A percentile compares a stretch with the other conserved stretches of the same genome.
phyloP scores from a whole-genome alignment of 2,888 invertebrate genomes.

The Chrysina gloriosa region DNA sequence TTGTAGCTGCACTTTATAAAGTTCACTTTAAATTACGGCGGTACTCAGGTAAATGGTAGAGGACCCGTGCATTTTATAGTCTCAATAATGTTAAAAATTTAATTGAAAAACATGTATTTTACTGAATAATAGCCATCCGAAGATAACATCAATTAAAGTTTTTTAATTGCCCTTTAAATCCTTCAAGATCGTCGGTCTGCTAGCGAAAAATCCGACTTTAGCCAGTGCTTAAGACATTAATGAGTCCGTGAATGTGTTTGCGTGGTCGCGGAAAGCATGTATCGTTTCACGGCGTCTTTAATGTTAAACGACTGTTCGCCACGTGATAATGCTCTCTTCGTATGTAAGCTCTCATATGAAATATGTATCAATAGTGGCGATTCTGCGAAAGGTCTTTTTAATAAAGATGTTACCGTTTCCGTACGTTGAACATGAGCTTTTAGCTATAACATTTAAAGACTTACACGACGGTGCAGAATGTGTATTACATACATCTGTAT shows the following conservation, averaged over 20 bases:
- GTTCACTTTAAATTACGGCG: not conserved
- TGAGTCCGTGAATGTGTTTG: conserved; percentile 39
- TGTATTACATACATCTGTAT: too few species aligned
- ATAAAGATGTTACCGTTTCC: not conserved
- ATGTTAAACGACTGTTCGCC: conserved; percentile 28
- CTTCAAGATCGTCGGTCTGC: not conserved
- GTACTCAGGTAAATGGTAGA: conserved; percentile 20
- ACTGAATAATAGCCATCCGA: conserved; percentile 30
- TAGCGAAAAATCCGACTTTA: conserved; percentile 28
- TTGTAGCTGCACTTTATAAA: not conserved
- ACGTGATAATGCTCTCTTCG: conserved; percentile 7
- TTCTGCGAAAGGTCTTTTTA: not conserved
- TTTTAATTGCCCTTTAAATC: conserved; percentile 37
- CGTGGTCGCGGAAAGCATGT: conserved; percentile 45
- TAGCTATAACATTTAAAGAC: too few species aligned
- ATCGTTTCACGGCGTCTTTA: conserved; percentile 36
- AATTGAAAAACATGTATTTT: conserved; percentile 38
- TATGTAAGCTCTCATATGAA: conserved; percentile 16
- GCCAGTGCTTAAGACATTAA: conserved; percentile 36
- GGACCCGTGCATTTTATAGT: conserved; percentile 15
- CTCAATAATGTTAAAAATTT: conserved; percentile 35
- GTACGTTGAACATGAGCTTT: too few species aligned
- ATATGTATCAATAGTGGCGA: not conserved
- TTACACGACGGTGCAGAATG: too few species aligned
- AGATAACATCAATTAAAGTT: conserved; percentile 36